A percentile compares a stretch with the other conserved stretches of the same genome.
Conservation (phyloP, 2,888 invertebrate species). For the Crematogaster levior region DNA sequence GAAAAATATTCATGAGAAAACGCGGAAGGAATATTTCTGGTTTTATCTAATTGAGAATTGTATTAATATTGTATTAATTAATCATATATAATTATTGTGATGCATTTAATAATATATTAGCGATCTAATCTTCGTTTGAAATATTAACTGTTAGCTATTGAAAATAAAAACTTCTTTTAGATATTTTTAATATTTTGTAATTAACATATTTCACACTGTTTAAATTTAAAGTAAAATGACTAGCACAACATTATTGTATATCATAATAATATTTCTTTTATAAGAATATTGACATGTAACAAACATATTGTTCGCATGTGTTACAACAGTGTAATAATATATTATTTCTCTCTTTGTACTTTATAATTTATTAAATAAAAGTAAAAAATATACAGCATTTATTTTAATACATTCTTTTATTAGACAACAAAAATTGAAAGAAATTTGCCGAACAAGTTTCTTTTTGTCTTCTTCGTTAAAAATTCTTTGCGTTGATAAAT, state of each 20-base stretch:
- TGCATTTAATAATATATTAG: background rate
- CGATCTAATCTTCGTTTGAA: background rate
- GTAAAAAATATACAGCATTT: no score
- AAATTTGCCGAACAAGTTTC: background rate
- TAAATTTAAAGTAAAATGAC: background rate
- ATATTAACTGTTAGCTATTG: background rate
- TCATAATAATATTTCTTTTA: background rate
- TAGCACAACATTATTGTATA: background rate
- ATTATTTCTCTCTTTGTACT: background rate
- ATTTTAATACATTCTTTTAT: no score
- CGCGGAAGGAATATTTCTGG: background rate
- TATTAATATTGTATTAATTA: background rate
- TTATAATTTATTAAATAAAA: no score
- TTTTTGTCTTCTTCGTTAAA: background rate
- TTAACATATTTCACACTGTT: no score
- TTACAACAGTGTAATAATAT: background rate
- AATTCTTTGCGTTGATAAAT: background rate
- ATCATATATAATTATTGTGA: background rate
- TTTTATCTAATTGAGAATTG: background rate
- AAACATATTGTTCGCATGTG: background rate
- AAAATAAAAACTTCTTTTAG: background rate
- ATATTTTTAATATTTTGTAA: background rate
- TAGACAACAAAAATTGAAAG: background rate
- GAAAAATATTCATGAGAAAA: background rate
- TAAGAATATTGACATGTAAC: background rate